Conservation (phyloP, 2,113 vertebrate species). For the Tachysurus fulvidraco region DNA sequence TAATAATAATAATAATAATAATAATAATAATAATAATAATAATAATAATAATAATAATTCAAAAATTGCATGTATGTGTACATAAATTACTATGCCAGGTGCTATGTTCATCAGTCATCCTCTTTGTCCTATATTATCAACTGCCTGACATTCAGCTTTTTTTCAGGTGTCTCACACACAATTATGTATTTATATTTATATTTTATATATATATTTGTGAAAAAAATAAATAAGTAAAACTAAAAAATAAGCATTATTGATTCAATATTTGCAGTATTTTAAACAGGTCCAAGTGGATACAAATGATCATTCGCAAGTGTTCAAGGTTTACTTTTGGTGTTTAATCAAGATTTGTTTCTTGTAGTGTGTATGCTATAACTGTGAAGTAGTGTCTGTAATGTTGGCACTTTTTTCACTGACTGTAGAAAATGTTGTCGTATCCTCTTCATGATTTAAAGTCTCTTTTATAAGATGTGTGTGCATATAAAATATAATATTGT, state of each 20-base stretch:
- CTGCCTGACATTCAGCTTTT: slow-evolving; percentile 73
- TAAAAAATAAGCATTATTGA: neutral
- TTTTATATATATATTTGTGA: too few species aligned
- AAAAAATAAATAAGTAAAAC: too few species aligned
- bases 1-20: neutral
- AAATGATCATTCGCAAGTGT: neutral
- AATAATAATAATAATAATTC: neutral
- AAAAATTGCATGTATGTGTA: slow-evolving; percentile 64
- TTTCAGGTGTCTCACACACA: slow-evolving; percentile 65
- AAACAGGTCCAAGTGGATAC: neutral
- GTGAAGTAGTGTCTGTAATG: neutral
- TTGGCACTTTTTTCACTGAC: neutral
- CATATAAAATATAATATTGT: neutral
- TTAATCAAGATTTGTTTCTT: neutral
- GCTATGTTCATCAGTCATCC: slow-evolving; percentile 72
- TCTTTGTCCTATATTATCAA: slow-evolving; percentile 74
- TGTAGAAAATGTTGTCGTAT: neutral
- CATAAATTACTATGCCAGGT: slow-evolving; percentile 71
- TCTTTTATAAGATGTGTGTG: neutral
- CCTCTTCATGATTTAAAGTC: neutral
- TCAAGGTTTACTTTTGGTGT: neutral
- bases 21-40: neutral
- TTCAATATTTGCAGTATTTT: neutral
- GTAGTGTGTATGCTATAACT: neutral
- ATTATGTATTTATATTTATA: neutral